Evolutionary conservation across 2,888 invertebrate species (phyloP), one percentile per base, ranked within the genome.

Genomic region (Amiota communis): DNA sequence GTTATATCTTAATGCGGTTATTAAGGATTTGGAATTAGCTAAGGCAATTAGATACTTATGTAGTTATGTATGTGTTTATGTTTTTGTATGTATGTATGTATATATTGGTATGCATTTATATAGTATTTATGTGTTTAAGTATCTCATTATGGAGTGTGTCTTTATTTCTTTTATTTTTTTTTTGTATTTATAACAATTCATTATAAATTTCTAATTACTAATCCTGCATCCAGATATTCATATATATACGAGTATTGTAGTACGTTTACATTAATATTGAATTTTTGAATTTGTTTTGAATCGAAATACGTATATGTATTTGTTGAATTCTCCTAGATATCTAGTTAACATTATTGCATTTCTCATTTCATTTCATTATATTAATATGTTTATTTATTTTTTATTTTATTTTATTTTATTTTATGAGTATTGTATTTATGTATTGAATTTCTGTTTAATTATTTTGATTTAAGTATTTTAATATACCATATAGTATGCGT

Each of bases 341-440:
- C 75, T 76, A 76, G 73, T 72, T 76, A 73, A 73, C 72, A 75
- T 74, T 75, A 74, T 72, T 71, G 36, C 36, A 20, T 69, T 72
- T 49, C 61, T 53, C 63, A 72, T 64, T 20, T 9, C 48, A 17
- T 69, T 72, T 23, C 11, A 13, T n/a, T n/a, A n/a, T n/a, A n/a
- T n/a, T n/a, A n/a, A n/a, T n/a, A n/a, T n/a, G n/a, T n/a, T n/a
- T n/a, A n/a, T n/a, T n/a, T n/a, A n/a, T n/a, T n/a, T n/a, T n/a
- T n/a, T 12, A 12, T 61, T 63, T 63, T 23, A 1, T 8, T 61
- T 61, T 10, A 11, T 15, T 61, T 9, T 23, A 13, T 36, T 11
- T 63, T 46, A 36, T 36, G 20, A 9, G 49, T 48, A 65, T 15
- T 65, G 17, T 17, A 1, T 65, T 48, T 48, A n/a, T 48, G 48